Evolutionary conservation across 2,888 invertebrate species (phyloP).

Genomic region (Pimpla rufipes): DNA sequence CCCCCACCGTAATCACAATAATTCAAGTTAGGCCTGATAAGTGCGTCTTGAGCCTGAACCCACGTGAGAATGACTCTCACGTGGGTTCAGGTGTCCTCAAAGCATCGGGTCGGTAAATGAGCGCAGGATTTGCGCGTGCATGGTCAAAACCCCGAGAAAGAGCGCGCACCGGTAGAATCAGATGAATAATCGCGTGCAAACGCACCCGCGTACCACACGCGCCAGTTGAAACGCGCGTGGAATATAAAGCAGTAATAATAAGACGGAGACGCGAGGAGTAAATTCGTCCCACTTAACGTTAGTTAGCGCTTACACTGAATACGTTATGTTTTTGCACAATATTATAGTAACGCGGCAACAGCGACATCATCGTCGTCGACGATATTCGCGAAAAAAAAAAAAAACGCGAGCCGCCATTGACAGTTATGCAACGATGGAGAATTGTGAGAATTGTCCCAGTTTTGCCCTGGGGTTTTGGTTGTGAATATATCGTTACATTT

Average conservation of each 20-base stretch:
- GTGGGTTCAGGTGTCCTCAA: too few species aligned
- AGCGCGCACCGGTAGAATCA: conserved; percentile 56
- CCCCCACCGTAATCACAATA: too few species aligned
- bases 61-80: too few species aligned
- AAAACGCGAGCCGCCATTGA: not conserved
- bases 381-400: not conserved
- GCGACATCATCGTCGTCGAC: conserved; percentile 20
- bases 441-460: too few species aligned
- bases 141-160: not conserved
- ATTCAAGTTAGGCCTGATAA: too few species aligned
- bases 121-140: not conserved
- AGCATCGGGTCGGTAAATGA: not conserved
- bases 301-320: conserved; percentile 84
- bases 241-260: conserved; percentile 83
- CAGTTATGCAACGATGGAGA: conserved; percentile 16
- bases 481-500: too few species aligned
- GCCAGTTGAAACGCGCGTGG: conserved; percentile 64
- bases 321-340: conserved; percentile 84
- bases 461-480: too few species aligned
- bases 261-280: conserved; percentile 80
- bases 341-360: conserved; percentile 75
- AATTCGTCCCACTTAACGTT: conserved; percentile 85
- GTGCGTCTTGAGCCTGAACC: too few species aligned
- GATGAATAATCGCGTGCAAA: conserved; percentile 49
- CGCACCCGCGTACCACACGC: conserved; percentile 55